These are phyloP conservation scores for Spodoptera litura DNA, from an alignment of 1,140 invertebrate species.

Conservation along the genomic window DNA sequence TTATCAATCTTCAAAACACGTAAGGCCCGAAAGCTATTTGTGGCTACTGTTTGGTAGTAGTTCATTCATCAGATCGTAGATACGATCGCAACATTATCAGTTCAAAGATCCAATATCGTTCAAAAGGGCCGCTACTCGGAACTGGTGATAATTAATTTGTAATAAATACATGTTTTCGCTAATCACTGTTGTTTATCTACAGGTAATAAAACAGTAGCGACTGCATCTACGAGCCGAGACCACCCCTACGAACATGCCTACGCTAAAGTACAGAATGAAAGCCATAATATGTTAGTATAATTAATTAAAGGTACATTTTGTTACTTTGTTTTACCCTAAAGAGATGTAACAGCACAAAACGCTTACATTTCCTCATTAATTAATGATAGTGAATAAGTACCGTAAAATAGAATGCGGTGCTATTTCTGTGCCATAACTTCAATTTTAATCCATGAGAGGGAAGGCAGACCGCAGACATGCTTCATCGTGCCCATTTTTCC, in stretches of 20 bases:
- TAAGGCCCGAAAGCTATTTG: background rate
- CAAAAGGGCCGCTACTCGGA: conserved; percentile 63
- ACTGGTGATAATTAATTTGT: conserved; percentile 48
- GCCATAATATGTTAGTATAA: conserved; percentile 53
- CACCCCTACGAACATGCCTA: conserved; percentile 85
- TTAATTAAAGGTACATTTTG: no score
- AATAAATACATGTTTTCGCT: conserved; percentile 36
- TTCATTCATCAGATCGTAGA: conserved; percentile 43
- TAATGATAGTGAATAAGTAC: no score
- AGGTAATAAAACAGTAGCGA: conserved; percentile 71
- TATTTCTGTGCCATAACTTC: no score
- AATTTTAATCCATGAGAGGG: no score
- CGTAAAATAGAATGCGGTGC: no score
- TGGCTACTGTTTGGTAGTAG: conserved; percentile 33
- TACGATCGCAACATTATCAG: conserved; percentile 37
- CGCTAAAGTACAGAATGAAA: conserved; percentile 81
- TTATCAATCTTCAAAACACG: background rate
- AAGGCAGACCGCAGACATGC: no score
- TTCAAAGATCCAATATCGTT: conserved; percentile 33
- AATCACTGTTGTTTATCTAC: conserved; percentile 53
- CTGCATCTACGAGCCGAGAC: conserved; percentile 76
- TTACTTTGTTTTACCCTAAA: no score
- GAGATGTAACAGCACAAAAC: no score
- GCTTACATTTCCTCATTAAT: no score
- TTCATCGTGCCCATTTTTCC: no score